Evolutionary conservation across 2,113 vertebrate genomes (phyloP).

Genomic region (Vulpes lagopus): DNA sequence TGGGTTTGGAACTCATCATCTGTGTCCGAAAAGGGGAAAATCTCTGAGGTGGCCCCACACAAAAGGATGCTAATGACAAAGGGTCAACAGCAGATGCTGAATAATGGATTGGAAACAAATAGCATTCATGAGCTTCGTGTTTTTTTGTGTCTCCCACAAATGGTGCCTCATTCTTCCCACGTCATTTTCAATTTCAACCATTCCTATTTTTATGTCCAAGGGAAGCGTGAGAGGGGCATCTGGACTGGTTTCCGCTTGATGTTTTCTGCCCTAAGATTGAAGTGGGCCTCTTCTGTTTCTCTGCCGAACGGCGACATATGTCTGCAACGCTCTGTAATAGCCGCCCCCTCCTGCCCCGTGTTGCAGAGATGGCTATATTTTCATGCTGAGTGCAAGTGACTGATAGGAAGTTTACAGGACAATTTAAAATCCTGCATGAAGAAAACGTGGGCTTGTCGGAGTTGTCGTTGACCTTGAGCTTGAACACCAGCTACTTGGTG

Average conservation of each 20-base stretch:
- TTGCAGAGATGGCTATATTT: neutral
- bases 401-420: neutral
- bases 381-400: neutral
- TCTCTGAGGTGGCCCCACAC: conserved; percentile 63
- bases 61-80: conserved; percentile 67
- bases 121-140: conserved; percentile 8
- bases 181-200: conserved; percentile 30
- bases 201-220: conserved; percentile 14
- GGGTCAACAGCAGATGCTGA: conserved; percentile 55
- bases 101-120: conserved; percentile 59
- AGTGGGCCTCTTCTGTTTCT: neutral
- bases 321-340: conserved; percentile 13
- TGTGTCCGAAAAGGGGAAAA: conserved; percentile 49
- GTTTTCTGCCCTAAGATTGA: neutral
- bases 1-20: conserved; percentile 38
- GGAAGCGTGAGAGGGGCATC: neutral
- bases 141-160: conserved; percentile 51
- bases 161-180: conserved; percentile 41
- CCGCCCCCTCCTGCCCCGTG: neutral
- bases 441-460: neutral
- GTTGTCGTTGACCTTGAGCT: conserved; percentile 29
- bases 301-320: neutral
- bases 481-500: neutral
- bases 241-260: neutral
- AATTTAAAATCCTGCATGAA: neutral